Conservation (phyloP, 2,797 vertebrate genomes). For the Austrolebias charrua region DNA sequence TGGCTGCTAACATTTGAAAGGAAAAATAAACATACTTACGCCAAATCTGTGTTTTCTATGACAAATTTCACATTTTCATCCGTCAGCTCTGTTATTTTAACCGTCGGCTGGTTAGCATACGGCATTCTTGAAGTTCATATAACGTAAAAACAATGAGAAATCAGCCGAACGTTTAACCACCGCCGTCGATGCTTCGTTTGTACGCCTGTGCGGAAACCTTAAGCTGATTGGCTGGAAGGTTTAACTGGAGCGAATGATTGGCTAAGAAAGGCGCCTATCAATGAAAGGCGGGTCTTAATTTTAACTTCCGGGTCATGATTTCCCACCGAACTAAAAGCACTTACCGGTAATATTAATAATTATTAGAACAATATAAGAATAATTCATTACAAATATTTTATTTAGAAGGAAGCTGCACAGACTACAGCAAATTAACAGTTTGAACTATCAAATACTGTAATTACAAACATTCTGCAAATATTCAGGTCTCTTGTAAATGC, state of each 20-base stretch:
- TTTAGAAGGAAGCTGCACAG: too few relatives aligned
- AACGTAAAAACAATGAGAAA: background rate
- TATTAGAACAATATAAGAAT: too few relatives aligned
- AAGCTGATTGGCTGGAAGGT: constrained; percentile 40
- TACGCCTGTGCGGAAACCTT: constrained; percentile 15
- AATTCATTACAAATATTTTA: background rate
- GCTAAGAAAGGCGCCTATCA: background rate
- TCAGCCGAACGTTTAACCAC: accelerated
- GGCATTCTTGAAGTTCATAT: constrained; percentile 78
- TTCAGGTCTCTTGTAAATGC: too few relatives aligned
- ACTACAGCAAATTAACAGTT: too few relatives aligned
- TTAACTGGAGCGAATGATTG: constrained; percentile 13
- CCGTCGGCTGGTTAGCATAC: constrained; percentile 96
- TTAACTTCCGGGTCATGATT: constrained; percentile 48
- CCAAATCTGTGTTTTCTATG: constrained; percentile 95
- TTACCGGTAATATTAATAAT: too few relatives aligned
- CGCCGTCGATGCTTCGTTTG: background rate
- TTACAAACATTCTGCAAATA: too few relatives aligned
- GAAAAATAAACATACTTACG: constrained; percentile 78
- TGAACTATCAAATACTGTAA: too few relatives aligned
- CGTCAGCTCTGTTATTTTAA: constrained; percentile 93
- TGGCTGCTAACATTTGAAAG: constrained; percentile 12
- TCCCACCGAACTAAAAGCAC: constrained; percentile 31
- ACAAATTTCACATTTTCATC: constrained; percentile 99
- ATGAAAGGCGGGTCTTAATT: background rate